These are phyloP conservation scores for Mesoclemmys tuberculata DNA, from an alignment of 2,113 vertebrate species.

Conservation along the genomic window DNA sequence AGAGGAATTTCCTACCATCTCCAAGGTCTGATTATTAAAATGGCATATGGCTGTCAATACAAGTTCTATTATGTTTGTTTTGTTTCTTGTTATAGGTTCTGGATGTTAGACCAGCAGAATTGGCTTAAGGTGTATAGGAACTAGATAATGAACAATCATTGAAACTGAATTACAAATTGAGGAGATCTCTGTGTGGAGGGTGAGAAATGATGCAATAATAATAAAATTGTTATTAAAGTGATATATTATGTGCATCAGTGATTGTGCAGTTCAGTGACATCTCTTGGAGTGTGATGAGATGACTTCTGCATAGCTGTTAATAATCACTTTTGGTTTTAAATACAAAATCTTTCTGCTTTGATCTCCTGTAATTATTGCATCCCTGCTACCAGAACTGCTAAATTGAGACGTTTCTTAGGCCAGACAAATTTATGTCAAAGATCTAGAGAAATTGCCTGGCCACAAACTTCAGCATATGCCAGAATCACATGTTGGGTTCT, in stretches of 20 bases:
- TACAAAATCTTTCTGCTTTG: slow-evolving; percentile 14
- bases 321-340: slow-evolving; percentile 9
- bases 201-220: not conserved
- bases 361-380: slow-evolving; percentile 5
- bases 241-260: not conserved
- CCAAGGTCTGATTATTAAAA: not conserved
- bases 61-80: not conserved
- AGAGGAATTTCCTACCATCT: not conserved
- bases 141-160: not conserved
- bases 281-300: slow-evolving; percentile 7
- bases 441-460: slow-evolving; percentile 5
- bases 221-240: not conserved
- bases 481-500: not conserved
- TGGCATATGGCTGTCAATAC: not conserved
- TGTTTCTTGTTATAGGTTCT: not conserved
- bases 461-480: not conserved
- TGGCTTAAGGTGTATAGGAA: not conserved
- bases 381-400: not conserved
- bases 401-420: slow-evolving; percentile 1
- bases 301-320: not conserved
- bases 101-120: not conserved
- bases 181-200: not conserved
- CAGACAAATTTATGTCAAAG: not conserved
- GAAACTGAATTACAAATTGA: not conserved
- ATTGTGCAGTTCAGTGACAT: not conserved